Conservation (phyloP, 1,140 invertebrate genomes). For the Tribolium madens region DNA sequence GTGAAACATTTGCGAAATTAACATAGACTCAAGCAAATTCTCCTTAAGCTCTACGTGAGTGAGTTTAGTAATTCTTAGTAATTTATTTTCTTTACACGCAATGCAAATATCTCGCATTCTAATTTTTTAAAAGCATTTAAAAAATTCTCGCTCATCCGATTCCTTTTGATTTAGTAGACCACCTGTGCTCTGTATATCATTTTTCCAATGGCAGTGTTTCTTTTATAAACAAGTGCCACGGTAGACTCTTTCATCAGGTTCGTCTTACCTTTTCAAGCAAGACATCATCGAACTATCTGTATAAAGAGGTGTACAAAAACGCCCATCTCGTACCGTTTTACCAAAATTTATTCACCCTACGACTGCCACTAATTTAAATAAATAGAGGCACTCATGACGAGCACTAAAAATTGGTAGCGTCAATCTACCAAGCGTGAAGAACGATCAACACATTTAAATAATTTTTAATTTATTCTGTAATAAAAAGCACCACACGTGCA, state of each 20-base stretch:
- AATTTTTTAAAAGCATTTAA: background rate
- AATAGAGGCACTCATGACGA: slow-evolving; percentile 46
- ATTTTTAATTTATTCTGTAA: slow-evolving; percentile 47
- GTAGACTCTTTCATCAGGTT: slow-evolving; percentile 36
- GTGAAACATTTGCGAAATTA: background rate
- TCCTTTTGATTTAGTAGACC: slow-evolving; percentile 31
- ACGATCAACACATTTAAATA: slow-evolving; percentile 50
- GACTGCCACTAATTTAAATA: slow-evolving; percentile 46
- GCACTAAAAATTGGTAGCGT: slow-evolving; percentile 42
- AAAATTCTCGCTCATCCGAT: background rate
- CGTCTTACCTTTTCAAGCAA: slow-evolving; percentile 32
- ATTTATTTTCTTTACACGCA: background rate
- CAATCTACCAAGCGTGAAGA: slow-evolving; percentile 45
- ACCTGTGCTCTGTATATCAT: slow-evolving; percentile 25
- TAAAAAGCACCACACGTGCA: background rate
- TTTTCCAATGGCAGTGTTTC: slow-evolving; percentile 1
- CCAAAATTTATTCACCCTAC: slow-evolving; percentile 45
- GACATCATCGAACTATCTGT: background rate
- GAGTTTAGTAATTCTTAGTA: background rate
- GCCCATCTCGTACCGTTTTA: background rate
- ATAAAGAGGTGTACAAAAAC: background rate
- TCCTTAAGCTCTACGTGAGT: background rate
- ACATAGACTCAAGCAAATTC: background rate
- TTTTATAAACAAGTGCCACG: slow-evolving; percentile 30
- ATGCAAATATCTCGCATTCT: slow-evolving; percentile 4